These are phyloP conservation scores for Pipistrellus kuhlii DNA, from an alignment of 2,797 vertebrate genomes.

Conservation along the genomic window DNA sequence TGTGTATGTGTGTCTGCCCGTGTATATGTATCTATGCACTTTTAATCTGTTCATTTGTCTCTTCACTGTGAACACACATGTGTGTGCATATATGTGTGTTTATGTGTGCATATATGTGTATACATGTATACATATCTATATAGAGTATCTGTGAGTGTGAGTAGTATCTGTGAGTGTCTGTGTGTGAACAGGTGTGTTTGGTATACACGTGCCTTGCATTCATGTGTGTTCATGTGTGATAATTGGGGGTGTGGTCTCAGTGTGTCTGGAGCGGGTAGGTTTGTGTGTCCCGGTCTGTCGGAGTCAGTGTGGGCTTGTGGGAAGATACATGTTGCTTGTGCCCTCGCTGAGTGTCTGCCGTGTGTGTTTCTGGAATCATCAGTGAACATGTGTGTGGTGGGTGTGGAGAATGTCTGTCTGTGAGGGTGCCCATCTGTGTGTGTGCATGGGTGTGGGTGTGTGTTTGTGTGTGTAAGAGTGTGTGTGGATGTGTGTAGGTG, in stretches of 20 bases:
- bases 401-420: not conserved
- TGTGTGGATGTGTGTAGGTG: too few relatives aligned
- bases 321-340: accelerated
- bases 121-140: not conserved
- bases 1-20: not conserved
- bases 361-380: not conserved
- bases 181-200: not conserved
- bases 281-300: not conserved
- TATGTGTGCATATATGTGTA: not conserved
- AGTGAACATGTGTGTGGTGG: accelerated
- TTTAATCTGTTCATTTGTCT: not conserved
- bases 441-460: too few relatives aligned
- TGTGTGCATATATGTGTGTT: not conserved
- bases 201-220: accelerated
- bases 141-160: not conserved
- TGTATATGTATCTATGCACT: not conserved
- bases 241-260: not conserved
- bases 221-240: not conserved
- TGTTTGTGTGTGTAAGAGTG: too few relatives aligned
- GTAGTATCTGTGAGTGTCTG: not conserved
- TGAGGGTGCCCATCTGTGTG: accelerated
- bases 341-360: not conserved
- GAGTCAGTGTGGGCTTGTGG: not conserved
- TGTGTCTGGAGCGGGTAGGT: not conserved
- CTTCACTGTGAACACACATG: not conserved